Evolutionary conservation across 1,140 invertebrate genomes (phyloP).

Genomic region (Drosophila sulfurigaster): DNA sequence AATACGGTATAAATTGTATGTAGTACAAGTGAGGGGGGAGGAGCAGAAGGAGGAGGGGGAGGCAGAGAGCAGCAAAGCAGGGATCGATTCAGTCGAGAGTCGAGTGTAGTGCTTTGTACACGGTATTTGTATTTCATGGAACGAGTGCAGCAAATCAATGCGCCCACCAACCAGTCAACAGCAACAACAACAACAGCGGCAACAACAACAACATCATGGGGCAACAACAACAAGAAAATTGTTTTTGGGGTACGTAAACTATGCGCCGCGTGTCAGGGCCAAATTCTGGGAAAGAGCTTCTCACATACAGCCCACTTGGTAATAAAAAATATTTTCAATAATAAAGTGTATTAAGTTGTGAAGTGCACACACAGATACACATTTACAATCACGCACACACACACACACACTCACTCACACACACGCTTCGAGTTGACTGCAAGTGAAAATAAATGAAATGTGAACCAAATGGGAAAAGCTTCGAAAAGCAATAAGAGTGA

Average conservation of each 20-base stretch:
- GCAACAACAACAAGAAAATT: background rate
- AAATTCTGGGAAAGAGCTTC: constrained; percentile 57
- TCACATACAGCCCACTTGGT: constrained; percentile 61
- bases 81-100: constrained; percentile 31
- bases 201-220: background rate
- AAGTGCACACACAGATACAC: constrained; percentile 65
- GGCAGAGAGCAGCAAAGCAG: background rate
- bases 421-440: constrained; percentile 36
- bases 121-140: constrained; percentile 69
- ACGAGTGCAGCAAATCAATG: constrained; percentile 80
- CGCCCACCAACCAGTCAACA: constrained; percentile 39
- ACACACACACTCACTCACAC: constrained; percentile 21
- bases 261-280: constrained; percentile 74
- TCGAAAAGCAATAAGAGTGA: constrained; percentile 79
- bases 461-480: constrained; percentile 75
- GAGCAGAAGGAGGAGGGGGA: background rate
- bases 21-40: background rate
- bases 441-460: constrained; percentile 82
- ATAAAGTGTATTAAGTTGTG: constrained; percentile 84
- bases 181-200: constrained; percentile 25
- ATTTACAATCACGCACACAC: constrained; percentile 16
- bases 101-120: constrained; percentile 51
- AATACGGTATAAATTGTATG: constrained; percentile 38
- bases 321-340: constrained; percentile 84
- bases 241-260: constrained; percentile 43